phyloP scores from a whole-genome alignment of 2,797 vertebrate species.

The Tauraco hartlaubi region DNA sequence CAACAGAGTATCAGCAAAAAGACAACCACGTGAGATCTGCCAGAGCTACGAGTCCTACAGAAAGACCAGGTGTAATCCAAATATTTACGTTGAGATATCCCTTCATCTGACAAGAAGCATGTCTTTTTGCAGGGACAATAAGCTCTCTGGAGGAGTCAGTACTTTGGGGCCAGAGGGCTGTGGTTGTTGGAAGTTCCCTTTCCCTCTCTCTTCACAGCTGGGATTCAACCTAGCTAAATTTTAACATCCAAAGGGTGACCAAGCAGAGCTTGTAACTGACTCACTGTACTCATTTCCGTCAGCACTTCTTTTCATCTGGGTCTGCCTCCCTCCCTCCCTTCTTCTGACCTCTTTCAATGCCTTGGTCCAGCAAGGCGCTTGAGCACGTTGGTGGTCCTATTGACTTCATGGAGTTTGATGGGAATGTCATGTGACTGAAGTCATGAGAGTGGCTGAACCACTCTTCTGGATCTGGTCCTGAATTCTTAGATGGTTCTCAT shows the following conservation, averaged over 20 bases:
- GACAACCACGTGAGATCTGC: not conserved
- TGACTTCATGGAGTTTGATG: not conserved
- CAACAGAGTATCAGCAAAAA: not conserved
- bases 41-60: not conserved
- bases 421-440: not conserved
- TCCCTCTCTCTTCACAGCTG: not conserved
- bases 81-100: not conserved
- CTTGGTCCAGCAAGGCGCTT: not conserved
- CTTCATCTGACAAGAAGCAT: not conserved
- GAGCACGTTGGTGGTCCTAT: fast-evolving
- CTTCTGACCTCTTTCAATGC: not conserved
- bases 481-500: not conserved
- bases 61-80: not conserved
- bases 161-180: not conserved
- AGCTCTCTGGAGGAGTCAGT: not conserved
- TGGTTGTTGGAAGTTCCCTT: not conserved
- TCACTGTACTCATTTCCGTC: not conserved
- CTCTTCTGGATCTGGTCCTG: not conserved
- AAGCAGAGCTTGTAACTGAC: not conserved
- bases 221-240: not conserved
- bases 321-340: not conserved
- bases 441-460: fast-evolving
- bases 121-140: not conserved
- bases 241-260: not conserved
- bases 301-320: not conserved